Evolutionary conservation across 92 coral and sea anemone species (phyloP).

Genomic region (Paramuricea clavata): DNA sequence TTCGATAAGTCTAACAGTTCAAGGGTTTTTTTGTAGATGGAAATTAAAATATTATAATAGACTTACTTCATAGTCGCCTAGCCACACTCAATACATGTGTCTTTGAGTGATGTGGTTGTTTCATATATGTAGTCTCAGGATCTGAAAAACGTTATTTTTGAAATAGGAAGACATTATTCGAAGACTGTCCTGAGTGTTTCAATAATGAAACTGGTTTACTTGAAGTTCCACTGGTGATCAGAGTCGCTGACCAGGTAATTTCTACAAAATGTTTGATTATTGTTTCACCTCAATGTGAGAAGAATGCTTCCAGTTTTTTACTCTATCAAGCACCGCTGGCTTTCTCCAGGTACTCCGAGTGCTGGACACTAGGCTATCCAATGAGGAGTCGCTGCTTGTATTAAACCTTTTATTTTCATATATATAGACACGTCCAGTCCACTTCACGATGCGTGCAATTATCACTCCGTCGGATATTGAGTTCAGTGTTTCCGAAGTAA

Average conservation of each 20-base stretch:
- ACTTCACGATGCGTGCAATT: conserved; percentile 84
- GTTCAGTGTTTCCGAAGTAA: conserved; percentile 80
- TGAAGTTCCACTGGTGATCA: conserved; percentile 92
- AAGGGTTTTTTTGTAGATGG: too few relatives aligned
- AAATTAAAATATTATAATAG: too few relatives aligned
- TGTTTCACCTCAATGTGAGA: not conserved
- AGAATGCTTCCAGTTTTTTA: not conserved
- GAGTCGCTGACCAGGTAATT: conserved; percentile 94
- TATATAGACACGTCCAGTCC: conserved; percentile 90
- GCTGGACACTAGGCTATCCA: not conserved
- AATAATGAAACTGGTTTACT: conserved; percentile 80
- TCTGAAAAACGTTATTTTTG: not conserved
- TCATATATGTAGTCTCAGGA: not conserved
- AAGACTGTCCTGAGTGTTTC: conserved; percentile 88
- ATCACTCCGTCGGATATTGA: conserved; percentile 97
- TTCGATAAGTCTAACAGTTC: too few relatives aligned
- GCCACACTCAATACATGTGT: too few relatives aligned
- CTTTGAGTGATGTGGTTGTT: not conserved
- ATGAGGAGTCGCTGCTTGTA: too few relatives aligned
- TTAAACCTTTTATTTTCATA: not conserved
- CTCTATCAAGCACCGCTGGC: too few relatives aligned
- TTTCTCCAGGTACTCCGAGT: too few relatives aligned
- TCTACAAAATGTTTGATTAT: not conserved
- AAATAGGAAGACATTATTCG: conserved; percentile 76
- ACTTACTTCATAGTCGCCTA: too few relatives aligned